Evolutionary conservation across 2,113 vertebrate species (phyloP).

Genomic region (Megaptera novaeangliae): DNA sequence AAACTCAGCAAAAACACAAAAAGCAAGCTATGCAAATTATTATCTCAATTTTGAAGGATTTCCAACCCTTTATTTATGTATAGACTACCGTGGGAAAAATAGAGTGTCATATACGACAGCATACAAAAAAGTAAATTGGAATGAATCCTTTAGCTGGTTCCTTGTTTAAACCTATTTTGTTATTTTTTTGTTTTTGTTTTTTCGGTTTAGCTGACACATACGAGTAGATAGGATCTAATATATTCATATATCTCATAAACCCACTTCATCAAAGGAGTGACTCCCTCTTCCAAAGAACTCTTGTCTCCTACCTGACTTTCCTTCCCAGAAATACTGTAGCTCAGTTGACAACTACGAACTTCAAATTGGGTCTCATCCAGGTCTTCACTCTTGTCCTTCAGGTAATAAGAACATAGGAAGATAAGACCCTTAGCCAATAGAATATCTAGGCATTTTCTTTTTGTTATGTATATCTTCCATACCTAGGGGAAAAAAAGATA

Average conservation of each 20-base stretch:
- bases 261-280: neutral
- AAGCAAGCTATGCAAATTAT: neutral
- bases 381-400: neutral
- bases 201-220: neutral
- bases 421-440: neutral
- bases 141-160: neutral
- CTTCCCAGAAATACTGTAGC: neutral
- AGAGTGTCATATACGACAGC: accelerated
- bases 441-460: neutral
- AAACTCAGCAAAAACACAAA: neutral
- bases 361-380: too few species aligned
- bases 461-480: neutral
- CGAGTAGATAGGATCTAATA: neutral
- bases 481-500: neutral
- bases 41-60: neutral
- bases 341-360: neutral
- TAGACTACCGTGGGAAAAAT: neutral
- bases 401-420: neutral
- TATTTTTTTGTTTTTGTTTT: neutral
- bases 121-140: neutral
- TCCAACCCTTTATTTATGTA: neutral
- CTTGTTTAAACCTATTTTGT: neutral
- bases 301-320: neutral
- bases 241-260: neutral
- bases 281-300: neutral